Conservation (phyloP, 2,113 vertebrate genomes). For the Tursiops truncatus region DNA sequence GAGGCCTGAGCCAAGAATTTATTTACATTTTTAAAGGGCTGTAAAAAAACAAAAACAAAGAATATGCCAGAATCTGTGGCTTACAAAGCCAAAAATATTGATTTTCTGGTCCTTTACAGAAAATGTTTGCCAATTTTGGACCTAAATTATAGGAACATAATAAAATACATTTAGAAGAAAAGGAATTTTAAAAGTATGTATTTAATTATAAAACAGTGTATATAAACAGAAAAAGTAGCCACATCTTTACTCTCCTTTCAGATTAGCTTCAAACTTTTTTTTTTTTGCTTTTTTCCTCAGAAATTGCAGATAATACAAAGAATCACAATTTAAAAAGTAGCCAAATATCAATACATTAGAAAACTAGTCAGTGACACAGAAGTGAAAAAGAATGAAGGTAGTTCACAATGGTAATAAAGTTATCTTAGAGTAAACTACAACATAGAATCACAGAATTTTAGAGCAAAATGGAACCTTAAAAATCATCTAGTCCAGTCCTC, state of each 20-base stretch:
- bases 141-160: background rate
- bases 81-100: conserved; percentile 26
- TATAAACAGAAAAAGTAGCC: conserved; percentile 1
- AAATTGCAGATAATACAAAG: background rate
- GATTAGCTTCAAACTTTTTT: background rate
- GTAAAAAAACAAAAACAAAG: background rate
- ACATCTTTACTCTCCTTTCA: background rate
- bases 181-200: background rate
- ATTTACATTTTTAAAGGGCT: background rate
- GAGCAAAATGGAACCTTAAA: background rate
- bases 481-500: background rate
- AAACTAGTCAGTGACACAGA: conserved; percentile 15
- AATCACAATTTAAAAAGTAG: background rate
- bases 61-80: background rate
- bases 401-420: background rate
- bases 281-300: background rate
- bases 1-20: background rate
- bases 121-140: conserved; percentile 21
- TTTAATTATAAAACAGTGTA: background rate
- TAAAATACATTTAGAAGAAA: conserved; percentile 38
- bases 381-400: background rate
- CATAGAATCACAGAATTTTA: background rate
- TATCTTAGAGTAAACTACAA: background rate
- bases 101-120: background rate
- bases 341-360: background rate